A percentile compares a stretch with the other conserved stretches of the same genome.
Evolutionary conservation across 2,797 vertebrate genomes (phyloP).

Genomic region (Falco naumanni): DNA sequence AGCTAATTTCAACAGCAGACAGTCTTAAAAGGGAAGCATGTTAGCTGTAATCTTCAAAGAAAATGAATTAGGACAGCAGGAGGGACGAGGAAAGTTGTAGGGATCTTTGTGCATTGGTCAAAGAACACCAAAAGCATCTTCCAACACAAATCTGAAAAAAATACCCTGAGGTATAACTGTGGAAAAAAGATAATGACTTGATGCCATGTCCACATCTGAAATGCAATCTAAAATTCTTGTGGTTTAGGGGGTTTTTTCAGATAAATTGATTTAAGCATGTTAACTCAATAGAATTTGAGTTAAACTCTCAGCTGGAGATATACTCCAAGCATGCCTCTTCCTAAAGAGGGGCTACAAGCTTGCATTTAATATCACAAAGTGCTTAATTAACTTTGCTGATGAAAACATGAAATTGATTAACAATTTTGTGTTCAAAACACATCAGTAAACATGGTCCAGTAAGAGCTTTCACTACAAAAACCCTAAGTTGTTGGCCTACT

Average conservation of each 20-base stretch:
- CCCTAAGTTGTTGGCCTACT: slow-evolving; percentile 11
- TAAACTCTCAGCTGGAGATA: slow-evolving; percentile 13
- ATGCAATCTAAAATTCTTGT: neutral
- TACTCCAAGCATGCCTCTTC: neutral
- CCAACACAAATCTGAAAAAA: neutral
- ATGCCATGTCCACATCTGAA: neutral
- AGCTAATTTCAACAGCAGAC: neutral
- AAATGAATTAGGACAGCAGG: neutral
- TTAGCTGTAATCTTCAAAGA: neutral
- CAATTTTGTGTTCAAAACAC: slow-evolving; percentile 20
- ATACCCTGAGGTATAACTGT: neutral
- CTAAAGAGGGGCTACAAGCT: slow-evolving; percentile 17
- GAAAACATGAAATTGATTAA: slow-evolving; percentile 56
- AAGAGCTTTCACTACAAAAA: slow-evolving; percentile 6
- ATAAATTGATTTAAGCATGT: neutral
- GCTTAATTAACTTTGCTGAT: slow-evolving; percentile 60
- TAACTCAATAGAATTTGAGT: slow-evolving; percentile 7
- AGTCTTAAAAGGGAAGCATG: neutral
- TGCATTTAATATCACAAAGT: neutral
- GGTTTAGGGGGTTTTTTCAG: neutral
- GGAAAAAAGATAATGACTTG: neutral
- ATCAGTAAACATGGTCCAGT: neutral
- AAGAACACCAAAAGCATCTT: neutral
- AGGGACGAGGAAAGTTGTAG: neutral
- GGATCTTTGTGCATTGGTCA: neutral